These are phyloP conservation scores for Rynchops niger DNA, from an alignment of 2,113 vertebrate genomes.

Conservation along the genomic window DNA sequence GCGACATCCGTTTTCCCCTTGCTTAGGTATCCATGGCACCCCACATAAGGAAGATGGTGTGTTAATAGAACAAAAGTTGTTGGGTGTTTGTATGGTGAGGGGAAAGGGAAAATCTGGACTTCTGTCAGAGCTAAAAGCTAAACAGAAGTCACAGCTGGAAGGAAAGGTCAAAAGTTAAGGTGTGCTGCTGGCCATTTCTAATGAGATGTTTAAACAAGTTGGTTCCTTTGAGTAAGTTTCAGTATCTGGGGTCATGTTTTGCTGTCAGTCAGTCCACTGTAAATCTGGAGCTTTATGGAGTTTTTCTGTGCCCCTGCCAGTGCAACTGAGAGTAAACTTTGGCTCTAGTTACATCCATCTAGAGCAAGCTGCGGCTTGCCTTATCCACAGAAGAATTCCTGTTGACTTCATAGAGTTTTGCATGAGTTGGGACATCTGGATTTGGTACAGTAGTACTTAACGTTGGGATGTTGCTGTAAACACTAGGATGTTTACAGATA, in stretches of 20 bases:
- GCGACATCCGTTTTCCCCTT: background rate
- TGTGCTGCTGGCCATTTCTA: background rate
- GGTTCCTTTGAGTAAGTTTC: background rate
- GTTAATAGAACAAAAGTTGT: background rate
- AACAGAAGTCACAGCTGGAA: background rate
- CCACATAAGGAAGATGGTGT: background rate
- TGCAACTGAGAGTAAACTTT: background rate
- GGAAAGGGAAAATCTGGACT: background rate
- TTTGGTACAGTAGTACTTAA: conserved; percentile 2
- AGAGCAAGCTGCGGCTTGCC: conserved; percentile 23
- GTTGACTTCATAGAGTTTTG: conserved; percentile 2
- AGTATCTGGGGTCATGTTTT: background rate
- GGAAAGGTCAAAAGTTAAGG: background rate
- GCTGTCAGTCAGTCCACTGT: conserved; percentile 2
- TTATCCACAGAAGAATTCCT: background rate
- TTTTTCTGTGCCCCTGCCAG: background rate
- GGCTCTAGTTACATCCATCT: conserved; percentile 8
- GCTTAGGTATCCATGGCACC: background rate
- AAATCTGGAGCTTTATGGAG: background rate
- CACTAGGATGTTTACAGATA: conserved; percentile 41
- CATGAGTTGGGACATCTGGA: conserved; percentile 26
- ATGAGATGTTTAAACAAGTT: background rate
- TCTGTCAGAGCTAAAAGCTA: background rate
- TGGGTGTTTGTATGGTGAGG: background rate
- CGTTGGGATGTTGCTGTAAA: conserved; percentile 33